Base-by-base conservation (phyloP, 2,113 vertebrate species). In the Glaucidium brasilianum region DNA sequence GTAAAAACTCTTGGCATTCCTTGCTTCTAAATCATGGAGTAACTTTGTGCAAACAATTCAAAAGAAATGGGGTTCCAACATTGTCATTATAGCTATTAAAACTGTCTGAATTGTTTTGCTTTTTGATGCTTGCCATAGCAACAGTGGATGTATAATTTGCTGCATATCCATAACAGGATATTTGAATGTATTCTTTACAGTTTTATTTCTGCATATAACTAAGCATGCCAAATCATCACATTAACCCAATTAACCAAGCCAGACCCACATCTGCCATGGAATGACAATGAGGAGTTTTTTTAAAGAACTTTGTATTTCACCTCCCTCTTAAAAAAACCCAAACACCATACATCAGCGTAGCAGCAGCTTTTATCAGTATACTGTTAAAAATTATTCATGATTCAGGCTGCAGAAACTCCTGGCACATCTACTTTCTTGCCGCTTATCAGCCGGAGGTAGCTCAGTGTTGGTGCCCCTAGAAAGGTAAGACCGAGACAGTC, bases 201-300 rank as follows among this genome's bases (percentile, higher is more conserved):
- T 79, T 92, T 47, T 74, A 68, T 53, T 87, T 43, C 85, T 69
- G 73, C 49, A 15, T 85, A 9, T 76, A 73, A 84, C 47, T 69
- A 47, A 82, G 53, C 67, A 29, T 60, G 79, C 85, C 80, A 68
- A 35, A 75, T 75, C 75, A 72, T 74, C 41, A 55, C 72, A 72
- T 85, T 92, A 90, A 92, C 96, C 91, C 74, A 91, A 30, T 94
- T 94, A 92, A 91, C 71, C 29, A 83, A 83, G 67, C 50, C 85
- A 94, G 91, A 78, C 68, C 88, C 71, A 56, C 35, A 88, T 68
- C 88, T 86, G 47, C 55, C 47, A 27, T 18, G 47, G 56, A 89
- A 45, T 71, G 64, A 67, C 76, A 82, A 49, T 21, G 37, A 75
- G 76, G 47, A 30, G 56, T 62, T 27, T 41, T 27, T 30, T 37